Conservation (phyloP, 2,888 invertebrate genomes). For the Hemithea aestivaria region DNA sequence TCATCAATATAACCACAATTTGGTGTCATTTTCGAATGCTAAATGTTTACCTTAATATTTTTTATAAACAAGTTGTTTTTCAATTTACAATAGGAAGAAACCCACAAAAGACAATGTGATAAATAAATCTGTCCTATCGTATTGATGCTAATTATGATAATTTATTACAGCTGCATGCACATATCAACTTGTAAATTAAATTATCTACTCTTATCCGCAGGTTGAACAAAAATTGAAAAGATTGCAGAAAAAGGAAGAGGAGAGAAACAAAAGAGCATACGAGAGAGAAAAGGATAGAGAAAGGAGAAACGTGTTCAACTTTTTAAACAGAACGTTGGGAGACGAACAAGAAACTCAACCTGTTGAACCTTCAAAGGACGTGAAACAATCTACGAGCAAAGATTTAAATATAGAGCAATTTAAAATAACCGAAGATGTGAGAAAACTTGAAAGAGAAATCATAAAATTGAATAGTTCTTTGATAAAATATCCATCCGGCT, state of each 20-base stretch:
- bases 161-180: background rate
- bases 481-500: slow-evolving; percentile 79
- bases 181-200: background rate
- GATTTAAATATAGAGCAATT: slow-evolving; percentile 86
- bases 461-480: slow-evolving; percentile 82
- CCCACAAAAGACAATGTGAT: no score
- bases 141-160: background rate
- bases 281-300: slow-evolving; percentile 80
- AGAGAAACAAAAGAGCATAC: slow-evolving; percentile 81
- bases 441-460: slow-evolving; percentile 83
- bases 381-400: slow-evolving; percentile 80
- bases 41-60: no score
- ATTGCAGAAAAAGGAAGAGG: slow-evolving; percentile 82
- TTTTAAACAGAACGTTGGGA: slow-evolving; percentile 83
- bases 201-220: slow-evolving; percentile 31
- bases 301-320: slow-evolving; percentile 85
- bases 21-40: no score
- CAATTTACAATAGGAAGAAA: no score
- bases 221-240: slow-evolving; percentile 83
- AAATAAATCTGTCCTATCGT: no score
- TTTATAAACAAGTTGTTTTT: no score
- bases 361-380: slow-evolving; percentile 34
- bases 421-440: slow-evolving; percentile 85
- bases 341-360: slow-evolving; percentile 38
- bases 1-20: no score